phyloP scores from a whole-genome alignment of 2,113 vertebrate species.

The Calyptommatus sinebrachiatus region DNA sequence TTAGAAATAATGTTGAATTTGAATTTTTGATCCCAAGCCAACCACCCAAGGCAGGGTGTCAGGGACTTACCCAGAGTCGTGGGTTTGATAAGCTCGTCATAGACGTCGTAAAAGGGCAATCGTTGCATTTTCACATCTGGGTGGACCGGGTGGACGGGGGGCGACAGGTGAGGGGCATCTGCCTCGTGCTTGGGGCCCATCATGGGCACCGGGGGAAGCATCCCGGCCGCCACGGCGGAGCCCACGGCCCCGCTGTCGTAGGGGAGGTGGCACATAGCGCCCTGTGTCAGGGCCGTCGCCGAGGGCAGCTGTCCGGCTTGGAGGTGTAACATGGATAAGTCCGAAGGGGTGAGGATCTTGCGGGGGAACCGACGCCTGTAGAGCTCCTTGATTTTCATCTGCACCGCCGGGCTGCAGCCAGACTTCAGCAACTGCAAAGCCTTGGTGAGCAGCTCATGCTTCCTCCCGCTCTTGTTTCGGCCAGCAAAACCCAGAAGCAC shows the following conservation, averaged over 20 bases:
- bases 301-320: slow-evolving; percentile 58
- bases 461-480: slow-evolving; percentile 72
- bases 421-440: slow-evolving; percentile 67
- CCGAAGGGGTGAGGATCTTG: slow-evolving; percentile 64
- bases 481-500: slow-evolving; percentile 74
- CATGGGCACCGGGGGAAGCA: slow-evolving; percentile 60
- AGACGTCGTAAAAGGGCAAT: slow-evolving; percentile 72
- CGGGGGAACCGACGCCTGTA: slow-evolving; percentile 72
- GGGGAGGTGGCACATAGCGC: slow-evolving; percentile 45
- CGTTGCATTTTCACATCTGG: slow-evolving; percentile 74
- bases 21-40: no score
- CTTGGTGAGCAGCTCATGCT: slow-evolving; percentile 70
- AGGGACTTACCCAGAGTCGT: slow-evolving; percentile 66
- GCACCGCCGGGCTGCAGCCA: slow-evolving; percentile 67
- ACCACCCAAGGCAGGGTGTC: no score
- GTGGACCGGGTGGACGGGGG: slow-evolving; percentile 70
- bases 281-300: slow-evolving; percentile 32
- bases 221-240: slow-evolving; percentile 29
- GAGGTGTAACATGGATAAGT: slow-evolving; percentile 67
- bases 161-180: slow-evolving; percentile 58
- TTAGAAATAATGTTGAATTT: no score
- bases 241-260: slow-evolving; percentile 43
- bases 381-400: slow-evolving; percentile 78
- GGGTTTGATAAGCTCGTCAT: slow-evolving; percentile 72
- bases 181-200: slow-evolving; percentile 67